Evolutionary conservation across 1,140 invertebrate species (phyloP), one percentile per base, ranked within the genome.

Genomic region (Macrocentrus cingulum): DNA sequence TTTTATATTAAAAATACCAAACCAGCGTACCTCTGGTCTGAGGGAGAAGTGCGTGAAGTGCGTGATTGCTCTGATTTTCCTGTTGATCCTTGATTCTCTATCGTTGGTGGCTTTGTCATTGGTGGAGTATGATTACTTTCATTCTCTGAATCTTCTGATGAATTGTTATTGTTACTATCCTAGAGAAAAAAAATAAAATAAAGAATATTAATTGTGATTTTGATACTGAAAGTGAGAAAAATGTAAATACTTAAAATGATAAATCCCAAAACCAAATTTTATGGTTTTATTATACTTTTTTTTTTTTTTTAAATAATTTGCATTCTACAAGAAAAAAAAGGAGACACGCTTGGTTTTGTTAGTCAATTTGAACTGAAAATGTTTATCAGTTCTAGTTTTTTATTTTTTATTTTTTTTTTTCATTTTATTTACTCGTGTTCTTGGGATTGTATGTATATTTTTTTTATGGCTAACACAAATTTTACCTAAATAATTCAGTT

Each of bases 91-190:
- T 7, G 15, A 13, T 15, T 32, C 15, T 56, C 60, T 23, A 49
- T 46, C 9, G 56, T 37, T 1, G 29, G 23, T 23, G 23, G 13
- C 11, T 9, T 29, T 8, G 29, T 34, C 15, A 25, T 32, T 11
- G 18, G 44, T 32, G 52, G 52, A 22, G 36, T 48, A 1, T 42
- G 45, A n/a, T 70, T 69, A 15, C 59, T 50, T 42, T 74, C 75
- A 42, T 68, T 77, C 37, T 62, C 71, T 2, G 73, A 72, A 11
- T 72, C 69, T 13, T 70, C 71, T 6, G 74, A 75, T 0, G 75
- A 76, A 66, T 78, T 73, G 60, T 79, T 80, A 66, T 77, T 79
- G 66, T 79, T 79, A 64, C 77, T 79, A 49, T 78, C 77, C 77
- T 80, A 72, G 46, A 68, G 67, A 72, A 71, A 71, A 13, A 39